Evolutionary conservation across 2,888 invertebrate genomes (phyloP), one percentile per base, ranked within the genome.

Genomic region (Acronicta aceris): DNA sequence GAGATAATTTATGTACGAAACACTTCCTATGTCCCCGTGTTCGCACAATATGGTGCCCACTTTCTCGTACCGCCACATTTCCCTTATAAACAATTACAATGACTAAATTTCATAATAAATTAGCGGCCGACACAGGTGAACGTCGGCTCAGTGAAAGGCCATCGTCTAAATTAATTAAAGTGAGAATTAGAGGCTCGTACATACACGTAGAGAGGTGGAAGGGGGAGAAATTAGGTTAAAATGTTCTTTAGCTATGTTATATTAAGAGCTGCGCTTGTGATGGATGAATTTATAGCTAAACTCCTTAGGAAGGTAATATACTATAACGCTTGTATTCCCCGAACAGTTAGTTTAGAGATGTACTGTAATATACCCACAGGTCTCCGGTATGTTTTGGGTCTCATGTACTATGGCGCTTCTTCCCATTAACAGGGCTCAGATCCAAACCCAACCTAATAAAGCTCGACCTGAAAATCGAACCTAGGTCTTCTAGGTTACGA

Each of bases 101-200:
- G 67, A 30, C 67, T 42, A 54, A 65, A 70, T 71, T 69, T 65
- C 53, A 66, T 65, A 65, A 69, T 66, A 70, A 66, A 61, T 70
- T 70, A 66, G 61, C 38, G 17, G 33, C 48, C 59, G 65, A 59
- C 71, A 51, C 50, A 66, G 72, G 69, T 59, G 53, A 61, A 50
- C 56, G 30, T 52, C 49, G 59, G 49, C 38, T 46, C 49, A 49
- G 27, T 54, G 33, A 45, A 71, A 65, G 70, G 66, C 72, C 50
- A 48, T 46, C 56, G 52, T 61, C 66, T 61, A 70, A 57, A 70
- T 70, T 71, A 71, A 70, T 70, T 70, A 66, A 66, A 54, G 25
- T 71, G 66, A 52, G 69, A 69, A 66, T 70, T 70, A 71, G 56
- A 71, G 21, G 56, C 67, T 54, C 50, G 56, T 70, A 50, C 54